phyloP scores from a whole-genome alignment of 2,797 vertebrate genomes.

The Phoebastria nigripes region DNA sequence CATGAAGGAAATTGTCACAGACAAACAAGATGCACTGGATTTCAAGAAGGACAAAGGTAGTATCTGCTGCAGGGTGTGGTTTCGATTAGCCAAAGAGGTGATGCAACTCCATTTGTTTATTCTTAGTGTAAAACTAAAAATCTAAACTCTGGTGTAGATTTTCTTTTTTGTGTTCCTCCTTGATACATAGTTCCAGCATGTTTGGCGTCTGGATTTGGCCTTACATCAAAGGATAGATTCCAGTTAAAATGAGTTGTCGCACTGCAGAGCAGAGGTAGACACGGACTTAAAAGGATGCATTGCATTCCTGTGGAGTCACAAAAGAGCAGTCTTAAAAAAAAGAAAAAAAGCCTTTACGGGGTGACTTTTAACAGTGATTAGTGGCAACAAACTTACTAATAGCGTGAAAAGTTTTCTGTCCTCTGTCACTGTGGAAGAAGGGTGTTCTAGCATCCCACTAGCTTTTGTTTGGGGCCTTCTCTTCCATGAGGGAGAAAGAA shows the following conservation, averaged over 20 bases:
- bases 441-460: neutral
- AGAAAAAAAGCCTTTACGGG: neutral
- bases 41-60: conserved; percentile 99
- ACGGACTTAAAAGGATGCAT: fast-evolving
- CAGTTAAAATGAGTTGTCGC: neutral
- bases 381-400: neutral
- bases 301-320: neutral
- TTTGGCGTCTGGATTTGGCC: neutral
- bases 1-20: conserved; percentile 99
- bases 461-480: neutral
- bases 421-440: neutral
- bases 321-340: neutral
- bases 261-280: neutral
- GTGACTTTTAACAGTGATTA: neutral
- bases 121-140: neutral
- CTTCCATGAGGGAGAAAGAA: neutral
- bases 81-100: neutral
- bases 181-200: fast-evolving
- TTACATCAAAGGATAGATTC: neutral
- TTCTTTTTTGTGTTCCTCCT: neutral
- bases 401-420: neutral
- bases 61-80: neutral
- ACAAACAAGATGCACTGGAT: conserved; percentile 98
- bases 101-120: neutral
- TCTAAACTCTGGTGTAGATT: neutral